These are phyloP conservation scores for Charadrius vociferus DNA, from an alignment of 2,113 vertebrate genomes.

Conservation along the genomic window DNA sequence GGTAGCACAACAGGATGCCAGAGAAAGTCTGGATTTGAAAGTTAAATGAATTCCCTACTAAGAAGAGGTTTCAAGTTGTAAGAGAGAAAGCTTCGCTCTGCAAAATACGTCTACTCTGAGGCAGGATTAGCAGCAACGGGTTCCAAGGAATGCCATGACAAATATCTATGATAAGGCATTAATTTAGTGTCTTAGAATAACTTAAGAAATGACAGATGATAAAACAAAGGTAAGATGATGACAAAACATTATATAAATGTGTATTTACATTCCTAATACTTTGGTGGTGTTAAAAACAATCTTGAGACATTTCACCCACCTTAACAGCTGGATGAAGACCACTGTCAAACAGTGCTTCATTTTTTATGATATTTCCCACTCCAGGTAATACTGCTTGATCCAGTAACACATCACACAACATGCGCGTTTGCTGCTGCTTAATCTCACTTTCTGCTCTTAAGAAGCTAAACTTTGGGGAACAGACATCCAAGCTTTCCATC, in stretches of 20 bases:
- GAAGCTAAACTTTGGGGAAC: constrained; percentile 87
- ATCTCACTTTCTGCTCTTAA: constrained; percentile 80
- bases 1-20: neutral
- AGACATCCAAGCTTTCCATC: constrained; percentile 87
- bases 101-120: neutral
- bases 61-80: neutral
- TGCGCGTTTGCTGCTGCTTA: constrained; percentile 77
- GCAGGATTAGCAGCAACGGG: neutral
- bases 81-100: neutral
- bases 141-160: neutral
- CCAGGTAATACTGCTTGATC: constrained; percentile 92
- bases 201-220: neutral
- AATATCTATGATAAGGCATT: neutral
- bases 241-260: neutral
- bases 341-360: constrained; percentile 92
- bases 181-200: neutral
- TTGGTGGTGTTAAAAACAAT: neutral
- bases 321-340: constrained; percentile 87
- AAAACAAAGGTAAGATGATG: neutral
- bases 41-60: neutral
- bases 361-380: constrained; percentile 97
- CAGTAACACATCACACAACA: constrained; percentile 91
- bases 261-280: neutral
- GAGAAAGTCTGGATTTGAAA: neutral
- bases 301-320: constrained; percentile 68